Evolutionary conservation across 2,113 vertebrate species (phyloP), one percentile per base, ranked within the genome.

Genomic region (Collichthys lucidus): DNA sequence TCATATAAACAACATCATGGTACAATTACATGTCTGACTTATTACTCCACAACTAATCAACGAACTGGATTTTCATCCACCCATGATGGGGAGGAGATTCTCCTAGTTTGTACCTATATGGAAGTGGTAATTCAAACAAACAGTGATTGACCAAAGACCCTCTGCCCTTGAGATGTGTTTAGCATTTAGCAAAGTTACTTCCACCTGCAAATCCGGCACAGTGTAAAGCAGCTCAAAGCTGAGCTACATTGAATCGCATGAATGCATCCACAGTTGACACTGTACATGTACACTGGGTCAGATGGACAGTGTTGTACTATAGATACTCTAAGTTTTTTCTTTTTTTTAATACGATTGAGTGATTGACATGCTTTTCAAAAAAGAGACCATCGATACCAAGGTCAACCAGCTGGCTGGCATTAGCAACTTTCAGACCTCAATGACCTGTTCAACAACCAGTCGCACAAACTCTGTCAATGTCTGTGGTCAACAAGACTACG

Each of bases 381-480:
- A 98, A 99, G 91, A 99, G 91, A 99, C 98, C 90, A 98, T 99
- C 93, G 99, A 97, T 67, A 97, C 98, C 83, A 99, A 99, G 94
- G 97, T 99, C 72, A 98, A 99, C 95, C 96, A 97, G 68, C 88
- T 99, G 93, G 98, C 98, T 46, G 98, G 98, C 91, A 97, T 99
- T 91, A 99, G 98, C 96, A 99, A 99, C 96, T 99, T 99, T 88
- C 98, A 99, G 95, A 99, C 93, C 98, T 98, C 89, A 99, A 99
- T 86, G 97, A 99, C 88, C 96, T 99, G 65, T 97, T 99, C 90
- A 99, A 98, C 93, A 97, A 99, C 95, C 98, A 97, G 98, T 99
- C 97, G 79, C 97, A 99, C 93, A 99, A 99, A 98, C 96, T 98
- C 97, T 11, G 94, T 99, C 81, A 40, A 99, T 99, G 98, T 96